Conservation (phyloP, 2,888 invertebrate genomes). For the Dusona sp. region DNA sequence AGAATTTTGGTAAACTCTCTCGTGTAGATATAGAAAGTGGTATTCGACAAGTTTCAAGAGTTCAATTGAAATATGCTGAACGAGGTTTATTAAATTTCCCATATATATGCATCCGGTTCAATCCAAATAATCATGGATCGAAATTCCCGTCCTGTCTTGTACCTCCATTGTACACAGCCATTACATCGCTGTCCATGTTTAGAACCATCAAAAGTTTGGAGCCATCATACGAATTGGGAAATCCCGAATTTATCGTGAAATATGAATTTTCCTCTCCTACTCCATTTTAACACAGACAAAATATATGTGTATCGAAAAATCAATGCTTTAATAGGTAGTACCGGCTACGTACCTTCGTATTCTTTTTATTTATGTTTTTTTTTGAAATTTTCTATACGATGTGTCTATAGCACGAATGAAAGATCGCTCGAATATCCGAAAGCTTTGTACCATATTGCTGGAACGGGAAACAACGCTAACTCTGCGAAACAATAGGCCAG, state of each 20-base stretch:
- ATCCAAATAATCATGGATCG: not conserved
- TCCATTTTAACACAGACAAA: not conserved
- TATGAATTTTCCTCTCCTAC: slow-evolving; percentile 7
- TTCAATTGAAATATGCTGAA: not conserved
- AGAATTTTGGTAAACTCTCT: not conserved
- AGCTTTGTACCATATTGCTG: slow-evolving; percentile 50
- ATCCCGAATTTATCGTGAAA: not conserved
- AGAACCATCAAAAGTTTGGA: not conserved
- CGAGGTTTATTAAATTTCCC: not conserved
- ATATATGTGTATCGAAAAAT: not conserved
- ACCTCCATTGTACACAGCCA: not conserved
- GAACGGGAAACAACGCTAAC: slow-evolving; percentile 50
- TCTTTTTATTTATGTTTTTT: slow-evolving; percentile 16
- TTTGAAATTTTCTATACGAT: slow-evolving; percentile 34
- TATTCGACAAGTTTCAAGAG: not conserved
- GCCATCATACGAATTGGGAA: slow-evolving; percentile 9
- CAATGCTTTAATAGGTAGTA: not conserved
- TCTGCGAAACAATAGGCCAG: slow-evolving; percentile 57
- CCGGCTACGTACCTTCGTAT: slow-evolving; percentile 7
- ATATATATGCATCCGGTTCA: not conserved
- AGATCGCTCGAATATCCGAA: slow-evolving; percentile 8
- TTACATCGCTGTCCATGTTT: not conserved
- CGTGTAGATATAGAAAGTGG: not conserved
- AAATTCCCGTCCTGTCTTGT: not conserved
- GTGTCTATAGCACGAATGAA: slow-evolving; percentile 6